Conservation (phyloP, 2,797 vertebrate species). For the Sylvilagus floridanus region DNA sequence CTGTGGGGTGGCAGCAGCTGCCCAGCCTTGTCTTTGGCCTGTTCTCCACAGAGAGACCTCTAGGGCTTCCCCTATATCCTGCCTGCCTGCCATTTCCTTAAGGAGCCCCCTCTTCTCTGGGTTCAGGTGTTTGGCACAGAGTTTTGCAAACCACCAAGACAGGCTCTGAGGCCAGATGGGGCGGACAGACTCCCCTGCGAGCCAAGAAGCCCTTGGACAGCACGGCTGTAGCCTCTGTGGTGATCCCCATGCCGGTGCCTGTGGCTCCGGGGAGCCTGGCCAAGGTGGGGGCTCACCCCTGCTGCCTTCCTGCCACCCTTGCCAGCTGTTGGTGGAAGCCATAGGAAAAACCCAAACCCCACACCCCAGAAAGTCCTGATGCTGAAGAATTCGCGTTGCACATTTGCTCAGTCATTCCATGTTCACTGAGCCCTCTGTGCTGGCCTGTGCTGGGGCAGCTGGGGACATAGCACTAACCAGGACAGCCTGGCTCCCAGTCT, state of each 20-base stretch:
- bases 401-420: neutral
- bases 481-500: neutral
- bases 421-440: neutral
- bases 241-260: conserved; percentile 84
- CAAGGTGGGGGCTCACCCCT: conserved; percentile 58
- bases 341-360: neutral
- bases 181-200: conserved; percentile 14
- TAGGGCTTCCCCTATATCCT: neutral
- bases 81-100: neutral
- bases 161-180: conserved; percentile 34
- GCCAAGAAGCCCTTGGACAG: conserved; percentile 52
- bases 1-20: neutral
- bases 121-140: conserved; percentile 65
- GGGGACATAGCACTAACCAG: neutral
- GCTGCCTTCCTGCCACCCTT: neutral
- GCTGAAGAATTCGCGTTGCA: neutral
- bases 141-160: conserved; percentile 49
- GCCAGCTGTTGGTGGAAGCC: neutral
- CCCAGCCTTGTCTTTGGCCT: neutral
- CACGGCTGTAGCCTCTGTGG: conserved; percentile 51
- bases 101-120: neutral
- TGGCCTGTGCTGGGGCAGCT: neutral
- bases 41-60: neutral
- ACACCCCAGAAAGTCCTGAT: neutral
- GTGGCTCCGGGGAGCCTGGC: conserved; percentile 18